Percentiles rank a stretch among this genome's conserved stretches.
Conservation (phyloP, 1,140 invertebrate species). For the Scaptomyza graminum region DNA sequence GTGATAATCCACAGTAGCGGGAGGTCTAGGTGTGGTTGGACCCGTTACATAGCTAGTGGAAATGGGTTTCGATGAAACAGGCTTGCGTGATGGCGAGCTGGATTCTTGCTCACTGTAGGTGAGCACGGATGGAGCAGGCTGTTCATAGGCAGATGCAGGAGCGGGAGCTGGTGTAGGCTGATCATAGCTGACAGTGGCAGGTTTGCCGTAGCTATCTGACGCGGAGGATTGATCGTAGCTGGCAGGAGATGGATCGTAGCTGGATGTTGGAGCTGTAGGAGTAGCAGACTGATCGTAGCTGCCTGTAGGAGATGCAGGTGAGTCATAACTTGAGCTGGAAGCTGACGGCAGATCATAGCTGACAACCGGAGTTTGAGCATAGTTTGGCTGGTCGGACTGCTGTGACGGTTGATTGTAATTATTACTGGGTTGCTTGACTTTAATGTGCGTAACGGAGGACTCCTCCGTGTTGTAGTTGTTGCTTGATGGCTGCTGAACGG, state of each 20-base stretch:
- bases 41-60: slow-evolving; percentile 87
- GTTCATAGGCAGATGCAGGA: not conserved
- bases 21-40: slow-evolving; percentile 82
- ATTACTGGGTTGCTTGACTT: slow-evolving; percentile 55
- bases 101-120: slow-evolving; percentile 51
- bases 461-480: slow-evolving; percentile 41
- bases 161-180: slow-evolving; percentile 11
- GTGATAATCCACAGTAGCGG: slow-evolving; percentile 66
- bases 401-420: slow-evolving; percentile 49
- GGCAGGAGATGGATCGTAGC: slow-evolving; percentile 48
- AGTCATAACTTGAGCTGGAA: slow-evolving; percentile 1
- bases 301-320: not conserved
- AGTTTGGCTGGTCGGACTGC: slow-evolving; percentile 2
- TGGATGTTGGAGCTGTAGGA: slow-evolving; percentile 1
- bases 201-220: slow-evolving; percentile 8
- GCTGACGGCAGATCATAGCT: slow-evolving; percentile 48
- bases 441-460: slow-evolving; percentile 56
- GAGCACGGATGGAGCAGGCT: slow-evolving; percentile 15
- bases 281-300: slow-evolving; percentile 15
- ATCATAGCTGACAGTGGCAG: slow-evolving; percentile 9
- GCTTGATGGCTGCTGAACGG: slow-evolving; percentile 28
- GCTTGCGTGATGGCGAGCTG: slow-evolving; percentile 63
- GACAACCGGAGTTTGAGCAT: slow-evolving; percentile 26
- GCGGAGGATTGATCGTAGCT: slow-evolving; percentile 15
- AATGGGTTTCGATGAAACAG: slow-evolving; percentile 81